Base-by-base conservation (phyloP, 1,140 invertebrate genomes). In the Phenacoccus solenopsis region DNA sequence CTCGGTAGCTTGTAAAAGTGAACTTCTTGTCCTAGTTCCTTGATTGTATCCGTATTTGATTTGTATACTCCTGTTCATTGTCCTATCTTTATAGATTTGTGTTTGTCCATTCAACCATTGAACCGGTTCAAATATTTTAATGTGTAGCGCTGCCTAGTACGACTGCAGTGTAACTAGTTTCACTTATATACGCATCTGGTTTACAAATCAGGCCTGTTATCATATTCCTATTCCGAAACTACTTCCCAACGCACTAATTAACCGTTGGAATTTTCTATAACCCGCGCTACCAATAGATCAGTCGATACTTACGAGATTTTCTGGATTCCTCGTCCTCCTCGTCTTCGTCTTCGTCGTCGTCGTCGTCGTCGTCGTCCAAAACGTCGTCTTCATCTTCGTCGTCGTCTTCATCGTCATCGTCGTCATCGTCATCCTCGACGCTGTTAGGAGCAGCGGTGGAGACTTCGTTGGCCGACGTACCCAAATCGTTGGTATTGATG, bases 11-110 rank as follows among this genome's bases (percentile, higher is more conserved):
- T 64, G 59, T 64, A 64, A 64, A 27, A 64, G 59, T 64, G 59
- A 64, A 64, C 59, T 64, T 64, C 59, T 64, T 64, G 59, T 27
- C 59, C 59, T 20, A 64, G 59, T 64, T 64, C 59, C 59, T 64
- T 64, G 59, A 64, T 24, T 27, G 59, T 64, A 64, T 64, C 59
- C 59, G 59, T 64, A 64, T 64, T 64, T 64, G 59, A 64, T 64
- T 64, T 64, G 59, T 64, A 49, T 38, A 38, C 59, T 64, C 10
- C 9, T 27, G 21, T 64, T 27, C 59, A 64, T 64, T 64, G 59
- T 64, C 59, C 59, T 64, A 64, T 64, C 59, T 64, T 64, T 27
- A 64, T 64, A 64, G 59, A 27, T 64, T 64, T 64, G 59, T 64
- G 20, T 64, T 64, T 64, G 25, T 64, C 59, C 59, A 64, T 64